Evolutionary conservation across 2,888 invertebrate species (phyloP), one percentile per base, ranked within the genome.

Genomic region (Lithophane leautieri): DNA sequence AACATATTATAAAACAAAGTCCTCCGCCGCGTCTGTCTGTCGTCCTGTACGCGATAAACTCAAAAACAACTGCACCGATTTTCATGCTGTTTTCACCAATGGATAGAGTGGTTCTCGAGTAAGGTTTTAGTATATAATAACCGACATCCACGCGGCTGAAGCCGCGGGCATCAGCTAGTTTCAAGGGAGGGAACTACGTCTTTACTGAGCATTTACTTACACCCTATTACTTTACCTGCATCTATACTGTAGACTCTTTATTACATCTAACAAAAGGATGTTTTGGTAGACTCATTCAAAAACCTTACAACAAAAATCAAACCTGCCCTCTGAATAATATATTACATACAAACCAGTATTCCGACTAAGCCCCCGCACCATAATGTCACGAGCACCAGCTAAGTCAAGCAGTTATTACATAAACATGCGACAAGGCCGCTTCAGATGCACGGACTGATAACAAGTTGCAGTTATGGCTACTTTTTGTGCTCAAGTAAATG

Each of bases 401-500:
- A 25, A 50, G 40, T 73, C 11, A 47, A 47, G 50, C 42, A 50
- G 60, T 52, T 34, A 34, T 69, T 61, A 81, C 76, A 80, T 80
- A 71, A 70, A 67, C 42, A 50, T 9, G 40, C 44, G 22, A 42
- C 80, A 76, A 80, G 81, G 80, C 54, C 68, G 54, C 56, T n/a
- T 14, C 25, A 34, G 80, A 71, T 81, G 58, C 81, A 75, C 54
- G 54, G 3, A 3, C 63, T 34, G 76, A 81, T 81, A 81, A 63
- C 79, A 56, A 14, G 34, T 68, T 58, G 58, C 54, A 54, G 61
- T 61, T 54, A 66, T 14, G 34, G 19, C 44, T 9, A 66, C 9
- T 79, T 79, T 78, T 62, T 72, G 66, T 47, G 28, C 7, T 34
- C 56, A 14, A 61, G 65, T 50, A 19, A 58, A 70, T 78, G 8